Evolutionary conservation across 1,140 invertebrate species (phyloP).

Genomic region (Gonioctena quinquepunctata): DNA sequence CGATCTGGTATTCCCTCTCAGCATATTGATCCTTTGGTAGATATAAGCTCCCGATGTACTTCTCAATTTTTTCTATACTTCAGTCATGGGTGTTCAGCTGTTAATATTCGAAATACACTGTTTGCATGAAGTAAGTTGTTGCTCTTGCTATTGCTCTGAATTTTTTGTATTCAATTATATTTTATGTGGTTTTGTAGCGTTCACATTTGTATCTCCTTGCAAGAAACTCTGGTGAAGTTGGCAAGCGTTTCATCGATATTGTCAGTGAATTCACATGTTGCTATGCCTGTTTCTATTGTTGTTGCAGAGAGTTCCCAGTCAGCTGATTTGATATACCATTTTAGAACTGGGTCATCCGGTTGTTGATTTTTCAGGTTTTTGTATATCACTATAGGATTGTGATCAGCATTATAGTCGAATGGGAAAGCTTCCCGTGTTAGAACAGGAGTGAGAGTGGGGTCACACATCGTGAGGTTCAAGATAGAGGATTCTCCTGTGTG

Average conservation of each 20-base stretch:
- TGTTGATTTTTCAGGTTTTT: not conserved
- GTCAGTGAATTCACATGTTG: not conserved
- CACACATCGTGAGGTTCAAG: slow-evolving; percentile 9
- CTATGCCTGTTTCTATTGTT: not conserved
- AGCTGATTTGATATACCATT: not conserved
- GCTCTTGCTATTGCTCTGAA: not conserved
- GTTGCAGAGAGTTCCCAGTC: not conserved
- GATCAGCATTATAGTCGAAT: not conserved
- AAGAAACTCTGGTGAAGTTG: not conserved
- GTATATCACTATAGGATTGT: not conserved
- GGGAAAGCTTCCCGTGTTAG: not conserved
- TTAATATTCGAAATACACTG: slow-evolving; percentile 6
- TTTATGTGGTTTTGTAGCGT: not conserved
- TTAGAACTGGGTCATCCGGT: not conserved
- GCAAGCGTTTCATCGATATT: not conserved
- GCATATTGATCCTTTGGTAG: not conserved
- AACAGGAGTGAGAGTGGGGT: not conserved
- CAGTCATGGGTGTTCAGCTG: not conserved
- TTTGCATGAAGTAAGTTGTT: not conserved
- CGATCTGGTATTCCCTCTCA: not conserved
- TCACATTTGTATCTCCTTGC: not conserved
- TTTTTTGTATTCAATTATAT: not conserved
- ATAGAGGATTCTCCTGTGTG: slow-evolving; percentile 4
- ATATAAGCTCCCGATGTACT: not conserved
- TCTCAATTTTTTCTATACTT: not conserved